phyloP scores from a whole-genome alignment of 1,140 invertebrate species.

The Globodera ellingtonae region DNA sequence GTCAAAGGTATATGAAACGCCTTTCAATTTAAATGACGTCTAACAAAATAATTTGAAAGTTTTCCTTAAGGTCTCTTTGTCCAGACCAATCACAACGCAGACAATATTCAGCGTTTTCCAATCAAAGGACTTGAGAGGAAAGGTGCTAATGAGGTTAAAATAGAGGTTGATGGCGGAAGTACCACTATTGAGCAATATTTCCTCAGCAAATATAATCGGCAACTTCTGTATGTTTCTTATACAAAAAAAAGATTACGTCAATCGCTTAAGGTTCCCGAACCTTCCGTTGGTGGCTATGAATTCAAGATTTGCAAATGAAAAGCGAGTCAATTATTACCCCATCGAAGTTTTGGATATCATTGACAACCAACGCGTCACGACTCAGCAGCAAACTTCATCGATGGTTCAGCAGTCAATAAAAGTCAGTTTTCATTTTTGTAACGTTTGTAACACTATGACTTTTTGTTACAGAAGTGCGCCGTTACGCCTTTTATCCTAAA shows the following conservation, averaged over 20 bases:
- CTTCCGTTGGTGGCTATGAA: slow-evolving; percentile 20
- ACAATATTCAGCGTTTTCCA: slow-evolving; percentile 9
- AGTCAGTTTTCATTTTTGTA: neutral
- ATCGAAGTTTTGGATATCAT: slow-evolving; percentile 18
- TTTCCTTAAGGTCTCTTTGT: slow-evolving; percentile 11
- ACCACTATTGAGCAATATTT: slow-evolving; percentile 6
- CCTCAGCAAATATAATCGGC: neutral
- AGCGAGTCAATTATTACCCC: slow-evolving; percentile 24
- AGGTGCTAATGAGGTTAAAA: slow-evolving; percentile 6
- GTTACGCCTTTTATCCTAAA: slow-evolving; percentile 14
- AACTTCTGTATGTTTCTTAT: neutral
- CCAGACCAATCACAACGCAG: slow-evolving; percentile 9
- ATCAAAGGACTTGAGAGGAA: slow-evolving; percentile 15
- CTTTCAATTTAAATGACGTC: too few relatives aligned
- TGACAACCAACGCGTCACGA: slow-evolving; percentile 27
- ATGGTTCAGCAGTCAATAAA: slow-evolving; percentile 23
- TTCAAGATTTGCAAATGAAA: slow-evolving; percentile 5
- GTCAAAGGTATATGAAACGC: neutral
- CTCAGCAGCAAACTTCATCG: slow-evolving; percentile 7
- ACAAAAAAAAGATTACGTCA: neutral
- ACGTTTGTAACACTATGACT: neutral
- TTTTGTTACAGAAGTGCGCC: slow-evolving; percentile 21
- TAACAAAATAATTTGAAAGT: neutral
- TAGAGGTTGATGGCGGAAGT: neutral
- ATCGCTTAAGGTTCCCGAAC: slow-evolving; percentile 3